Evolutionary conservation across 2,797 vertebrate species (phyloP).

Genomic region (Thaleichthys pacificus): DNA sequence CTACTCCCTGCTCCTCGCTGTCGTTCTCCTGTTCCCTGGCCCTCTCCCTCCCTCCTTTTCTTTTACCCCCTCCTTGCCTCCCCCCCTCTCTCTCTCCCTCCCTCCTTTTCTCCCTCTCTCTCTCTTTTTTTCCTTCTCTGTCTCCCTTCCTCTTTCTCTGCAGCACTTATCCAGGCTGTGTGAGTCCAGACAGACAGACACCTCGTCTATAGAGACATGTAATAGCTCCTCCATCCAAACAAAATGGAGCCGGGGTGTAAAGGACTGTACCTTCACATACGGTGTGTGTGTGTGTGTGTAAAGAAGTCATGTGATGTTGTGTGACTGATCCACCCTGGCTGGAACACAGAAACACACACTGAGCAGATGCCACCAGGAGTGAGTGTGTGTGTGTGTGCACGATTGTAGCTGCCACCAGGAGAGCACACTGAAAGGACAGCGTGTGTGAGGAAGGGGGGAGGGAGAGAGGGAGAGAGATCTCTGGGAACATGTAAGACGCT

Average conservation of each 20-base stretch:
- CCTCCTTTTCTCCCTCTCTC: background rate
- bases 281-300: too few relatives aligned
- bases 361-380: background rate
- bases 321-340: too few relatives aligned
- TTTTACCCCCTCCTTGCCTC: background rate
- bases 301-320: too few relatives aligned
- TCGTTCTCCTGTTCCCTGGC: background rate
- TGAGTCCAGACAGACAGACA: constrained; percentile 51
- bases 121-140: background rate
- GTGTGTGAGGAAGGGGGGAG: too few relatives aligned
- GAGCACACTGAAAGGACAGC: too few relatives aligned
- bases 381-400: too few relatives aligned
- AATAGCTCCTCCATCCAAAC: constrained; percentile 44
- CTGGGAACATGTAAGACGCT: too few relatives aligned
- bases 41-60: background rate
- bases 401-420: too few relatives aligned
- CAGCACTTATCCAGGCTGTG: constrained; percentile 41
- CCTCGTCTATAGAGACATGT: constrained; percentile 51
- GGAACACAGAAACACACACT: constrained; percentile 7
- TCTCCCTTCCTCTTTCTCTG: constrained; percentile 8
- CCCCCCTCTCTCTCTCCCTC: background rate
- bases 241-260: too few relatives aligned
- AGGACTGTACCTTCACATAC: too few relatives aligned
- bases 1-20: constrained; percentile 41
- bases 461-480: too few relatives aligned